Percentiles rank a stretch among this genome's conserved stretches.
phyloP scores from a whole-genome alignment of 2,797 vertebrate genomes.

The Anguilla megastoma region DNA sequence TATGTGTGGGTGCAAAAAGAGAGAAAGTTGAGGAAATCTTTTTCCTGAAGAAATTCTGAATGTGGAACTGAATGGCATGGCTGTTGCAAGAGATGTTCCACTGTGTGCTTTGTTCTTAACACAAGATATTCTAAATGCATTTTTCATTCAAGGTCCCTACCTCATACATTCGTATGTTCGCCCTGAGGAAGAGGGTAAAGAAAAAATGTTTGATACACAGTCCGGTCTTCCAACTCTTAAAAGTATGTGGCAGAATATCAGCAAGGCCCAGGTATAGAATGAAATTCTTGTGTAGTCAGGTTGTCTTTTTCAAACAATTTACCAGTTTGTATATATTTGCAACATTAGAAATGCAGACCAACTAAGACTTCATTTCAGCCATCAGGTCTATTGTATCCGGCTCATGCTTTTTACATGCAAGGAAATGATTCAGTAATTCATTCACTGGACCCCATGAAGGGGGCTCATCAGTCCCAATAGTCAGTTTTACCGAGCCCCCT shows the following conservation, averaged over 20 bases:
- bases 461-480: neutral
- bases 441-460: neutral
- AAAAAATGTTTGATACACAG: conserved; percentile 24
- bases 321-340: neutral
- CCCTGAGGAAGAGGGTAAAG: neutral
- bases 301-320: neutral
- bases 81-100: neutral
- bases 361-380: neutral
- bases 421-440: neutral
- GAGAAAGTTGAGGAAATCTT: neutral
- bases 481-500: neutral
- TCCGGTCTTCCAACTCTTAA: neutral
- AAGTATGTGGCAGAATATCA: conserved; percentile 12
- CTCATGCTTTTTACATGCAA: neutral
- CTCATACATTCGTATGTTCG: conserved; percentile 15
- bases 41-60: neutral
- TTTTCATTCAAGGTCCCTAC: conserved; percentile 31
- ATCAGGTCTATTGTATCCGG: neutral
- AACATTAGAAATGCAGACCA: neutral
- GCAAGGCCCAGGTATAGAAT: conserved; percentile 4
- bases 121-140: neutral
- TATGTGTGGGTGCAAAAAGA: neutral
- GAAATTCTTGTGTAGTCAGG: neutral
- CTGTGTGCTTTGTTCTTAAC: conserved; percentile 19
- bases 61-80: neutral